Evolutionary conservation across 1,140 invertebrate genomes (phyloP).

Genomic region (Panulirus ornatus): DNA sequence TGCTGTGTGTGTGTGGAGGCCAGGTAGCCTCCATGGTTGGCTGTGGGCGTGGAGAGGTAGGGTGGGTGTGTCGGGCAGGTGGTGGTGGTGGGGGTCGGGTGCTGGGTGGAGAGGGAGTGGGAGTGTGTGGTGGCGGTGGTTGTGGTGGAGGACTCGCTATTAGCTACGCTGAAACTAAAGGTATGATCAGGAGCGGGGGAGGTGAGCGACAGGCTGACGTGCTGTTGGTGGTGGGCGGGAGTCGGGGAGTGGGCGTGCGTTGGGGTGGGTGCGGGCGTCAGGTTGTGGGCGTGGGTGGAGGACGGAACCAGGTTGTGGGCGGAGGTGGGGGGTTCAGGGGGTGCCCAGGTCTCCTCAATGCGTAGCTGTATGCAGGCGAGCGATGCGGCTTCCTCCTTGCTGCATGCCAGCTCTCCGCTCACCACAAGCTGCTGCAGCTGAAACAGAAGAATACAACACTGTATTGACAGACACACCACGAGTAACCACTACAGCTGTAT

Average conservation of each 20-base stretch:
- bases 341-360: slow-evolving; percentile 84
- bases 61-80: slow-evolving; percentile 65
- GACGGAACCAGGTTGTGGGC: slow-evolving; percentile 76
- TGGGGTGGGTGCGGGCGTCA: slow-evolving; percentile 55
- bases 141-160: slow-evolving; percentile 27
- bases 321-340: slow-evolving; percentile 77
- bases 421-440: slow-evolving; percentile 85
- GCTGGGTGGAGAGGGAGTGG: slow-evolving; percentile 21
- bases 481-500: background rate
- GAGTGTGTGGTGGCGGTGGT: background rate
- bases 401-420: slow-evolving; percentile 83
- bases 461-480: background rate
- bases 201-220: slow-evolving; percentile 42
- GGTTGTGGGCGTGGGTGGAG: slow-evolving; percentile 55
- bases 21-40: slow-evolving; percentile 23
- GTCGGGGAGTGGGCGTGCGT: slow-evolving; percentile 44
- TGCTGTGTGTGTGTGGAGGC: slow-evolving; percentile 35
- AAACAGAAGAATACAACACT: slow-evolving; percentile 1
- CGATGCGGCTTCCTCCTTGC: slow-evolving; percentile 85
- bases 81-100: slow-evolving; percentile 66
- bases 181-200: slow-evolving; percentile 32
- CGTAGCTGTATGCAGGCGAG: slow-evolving; percentile 85
- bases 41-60: slow-evolving; percentile 27
- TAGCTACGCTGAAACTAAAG: slow-evolving; percentile 50
- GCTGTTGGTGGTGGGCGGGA: slow-evolving; percentile 43